These are phyloP conservation scores for Hoplodrina ambigua DNA, from an alignment of 2,888 invertebrate species.

Conservation along the genomic window DNA sequence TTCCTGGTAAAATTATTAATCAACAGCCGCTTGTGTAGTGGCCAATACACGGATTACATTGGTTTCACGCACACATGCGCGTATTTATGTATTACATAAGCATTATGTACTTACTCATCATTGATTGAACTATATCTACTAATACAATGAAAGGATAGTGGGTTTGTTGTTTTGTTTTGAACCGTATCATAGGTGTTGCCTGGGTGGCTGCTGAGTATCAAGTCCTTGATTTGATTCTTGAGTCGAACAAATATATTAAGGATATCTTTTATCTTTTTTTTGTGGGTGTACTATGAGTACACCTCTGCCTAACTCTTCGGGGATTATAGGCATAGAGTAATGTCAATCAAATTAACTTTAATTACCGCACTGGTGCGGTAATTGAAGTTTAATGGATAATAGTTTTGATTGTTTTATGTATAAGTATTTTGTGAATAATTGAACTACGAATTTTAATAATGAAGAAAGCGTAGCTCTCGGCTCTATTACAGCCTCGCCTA, in stretches of 20 bases:
- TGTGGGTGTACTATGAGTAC: too few relatives aligned
- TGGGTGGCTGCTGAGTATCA: not conserved
- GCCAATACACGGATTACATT: slow-evolving; percentile 8
- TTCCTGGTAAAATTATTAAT: slow-evolving; percentile 54
- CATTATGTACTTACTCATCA: slow-evolving; percentile 33
- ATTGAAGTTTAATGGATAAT: too few relatives aligned
- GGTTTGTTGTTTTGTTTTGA: slow-evolving; percentile 3
- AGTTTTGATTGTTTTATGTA: too few relatives aligned
- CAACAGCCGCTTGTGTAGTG: slow-evolving; percentile 34
- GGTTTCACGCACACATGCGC: slow-evolving; percentile 12
- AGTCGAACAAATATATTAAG: not conserved
- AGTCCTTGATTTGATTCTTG: not conserved
- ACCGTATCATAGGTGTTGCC: not conserved
- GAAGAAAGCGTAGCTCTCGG: too few relatives aligned
- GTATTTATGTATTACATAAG: slow-evolving; percentile 25
- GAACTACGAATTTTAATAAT: too few relatives aligned
- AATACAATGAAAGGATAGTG: slow-evolving; percentile 13
- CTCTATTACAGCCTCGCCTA: too few relatives aligned
- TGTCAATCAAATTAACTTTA: too few relatives aligned
- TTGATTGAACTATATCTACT: slow-evolving; percentile 31
- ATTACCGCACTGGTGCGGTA: not conserved
- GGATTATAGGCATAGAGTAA: too few relatives aligned
- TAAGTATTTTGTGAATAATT: too few relatives aligned
- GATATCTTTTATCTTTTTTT: not conserved
- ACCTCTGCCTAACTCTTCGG: too few relatives aligned